Base-by-base conservation (phyloP, 2,888 invertebrate species). In the Mythimna loreyi region DNA sequence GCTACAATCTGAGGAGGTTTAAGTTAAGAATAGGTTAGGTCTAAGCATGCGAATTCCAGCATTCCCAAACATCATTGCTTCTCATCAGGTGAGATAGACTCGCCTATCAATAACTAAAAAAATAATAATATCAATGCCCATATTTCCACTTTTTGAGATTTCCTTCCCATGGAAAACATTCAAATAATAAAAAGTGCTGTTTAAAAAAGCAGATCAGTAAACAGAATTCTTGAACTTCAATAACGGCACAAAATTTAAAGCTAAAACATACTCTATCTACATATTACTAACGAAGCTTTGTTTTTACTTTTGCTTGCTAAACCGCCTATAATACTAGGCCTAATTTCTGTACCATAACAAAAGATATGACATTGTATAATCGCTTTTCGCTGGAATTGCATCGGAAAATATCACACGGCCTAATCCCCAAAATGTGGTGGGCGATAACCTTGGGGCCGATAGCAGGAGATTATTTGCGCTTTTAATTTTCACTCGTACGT, bases 371-470 rank as follows among this genome's bases (percentile, higher is more conserved):
- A 61, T 30, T 45, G 30, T 25, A 50, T 47, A 60, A 47, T 63
- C 21, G 21, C 23, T 28, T 45, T 52, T 81, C 23, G 28, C 30
- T 69, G 23, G 19, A 64, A 70, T 65, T 77, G 53, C 64, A 81
- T 47, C 40, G 25, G 11, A 47, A 61, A 61, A 61, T 50, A 76
- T 33, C 36, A 36, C 36, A 28, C 36, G 7, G 52, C 7, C 8
- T 70, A 58, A 77, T 81, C 47, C 47, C 11, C 19, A 69, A 69
- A 76, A 59, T 60, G 47, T 45, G 36, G 33, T 53, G 49, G 43
- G 62, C 21, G 53, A 62, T 70, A 59, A 81, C 45, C 58, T 61
- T 56, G 64, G n/a, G 25, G 5, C 23, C 21, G 25, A 16, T 70
- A 77, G 36, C 60, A 25, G 40, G 43, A 5, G 71, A 62, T 75